Conservation (phyloP, 1,140 invertebrate genomes). For the Ridgeia piscesae region DNA sequence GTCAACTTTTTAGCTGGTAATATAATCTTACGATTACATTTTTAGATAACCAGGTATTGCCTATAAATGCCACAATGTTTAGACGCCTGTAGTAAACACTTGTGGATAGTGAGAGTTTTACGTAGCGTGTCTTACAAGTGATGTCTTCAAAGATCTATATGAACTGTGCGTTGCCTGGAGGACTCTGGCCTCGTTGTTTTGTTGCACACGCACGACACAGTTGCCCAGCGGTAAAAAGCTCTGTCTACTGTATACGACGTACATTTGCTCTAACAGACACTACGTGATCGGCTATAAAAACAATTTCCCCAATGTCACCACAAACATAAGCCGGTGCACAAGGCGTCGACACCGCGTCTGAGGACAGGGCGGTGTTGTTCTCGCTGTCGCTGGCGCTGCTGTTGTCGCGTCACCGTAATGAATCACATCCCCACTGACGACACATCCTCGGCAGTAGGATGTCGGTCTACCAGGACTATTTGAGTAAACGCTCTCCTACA, state of each 20-base stretch:
- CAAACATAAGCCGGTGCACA: not conserved
- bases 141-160: not conserved
- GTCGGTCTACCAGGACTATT: not conserved
- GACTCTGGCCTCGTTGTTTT: not conserved
- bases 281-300: not conserved
- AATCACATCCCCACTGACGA: not conserved
- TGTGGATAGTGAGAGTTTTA: not conserved
- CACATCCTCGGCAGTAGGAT: not conserved
- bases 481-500: not conserved
- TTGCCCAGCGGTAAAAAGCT: not conserved
- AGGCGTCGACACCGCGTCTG: not conserved
- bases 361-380: too few species aligned
- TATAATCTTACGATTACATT: not conserved
- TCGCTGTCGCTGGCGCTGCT: not conserved
- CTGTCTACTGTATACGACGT: not conserved
- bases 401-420: not conserved
- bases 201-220: not conserved
- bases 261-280: not conserved
- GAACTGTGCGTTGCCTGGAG: not conserved
- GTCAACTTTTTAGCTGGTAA: not conserved
- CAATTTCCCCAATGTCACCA: not conserved
- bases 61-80: too few species aligned
- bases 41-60: not conserved
- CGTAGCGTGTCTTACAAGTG: not conserved
- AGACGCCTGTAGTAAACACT: not conserved